Percentiles rank a stretch among this genome's conserved stretches.
Conservation (phyloP, 2,888 invertebrate species). For the Tetropium fuscum region DNA sequence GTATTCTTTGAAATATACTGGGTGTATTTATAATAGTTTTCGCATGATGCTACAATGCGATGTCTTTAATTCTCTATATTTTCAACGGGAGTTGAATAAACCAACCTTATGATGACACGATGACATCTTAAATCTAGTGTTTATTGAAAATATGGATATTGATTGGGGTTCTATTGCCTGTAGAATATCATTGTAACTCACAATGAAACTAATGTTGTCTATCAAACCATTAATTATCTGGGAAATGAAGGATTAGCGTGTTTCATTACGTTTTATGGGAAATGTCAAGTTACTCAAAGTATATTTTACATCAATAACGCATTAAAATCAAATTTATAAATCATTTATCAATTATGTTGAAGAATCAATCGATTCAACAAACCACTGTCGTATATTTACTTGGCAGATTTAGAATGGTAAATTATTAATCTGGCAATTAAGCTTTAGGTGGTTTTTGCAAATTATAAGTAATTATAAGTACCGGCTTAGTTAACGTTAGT, state of each 20-base stretch:
- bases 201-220: too few species aligned
- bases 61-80: too few species aligned
- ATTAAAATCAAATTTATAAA: slow-evolving; percentile 5
- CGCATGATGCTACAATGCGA: too few species aligned
- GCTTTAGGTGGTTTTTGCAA: not conserved
- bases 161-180: too few species aligned
- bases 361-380: not conserved
- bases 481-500: not conserved
- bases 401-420: not conserved
- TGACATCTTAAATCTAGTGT: too few species aligned
- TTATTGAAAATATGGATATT: too few species aligned
- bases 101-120: too few species aligned
- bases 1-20: too few species aligned
- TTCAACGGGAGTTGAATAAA: too few species aligned
- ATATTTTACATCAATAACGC: slow-evolving; percentile 13
- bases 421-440: not conserved
- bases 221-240: too few species aligned
- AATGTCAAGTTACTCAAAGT: slow-evolving; percentile 5
- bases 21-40: too few species aligned
- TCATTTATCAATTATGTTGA: slow-evolving; percentile 1
- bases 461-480: not conserved
- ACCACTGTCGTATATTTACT: not conserved
- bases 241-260: not conserved
- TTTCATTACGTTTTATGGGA: slow-evolving; percentile 4
- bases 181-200: too few species aligned